Percentiles rank a stretch among this genome's conserved stretches.
These are phyloP conservation scores for Amazona guildingii DNA, from an alignment of 2,113 vertebrate species.

Conservation along the genomic window DNA sequence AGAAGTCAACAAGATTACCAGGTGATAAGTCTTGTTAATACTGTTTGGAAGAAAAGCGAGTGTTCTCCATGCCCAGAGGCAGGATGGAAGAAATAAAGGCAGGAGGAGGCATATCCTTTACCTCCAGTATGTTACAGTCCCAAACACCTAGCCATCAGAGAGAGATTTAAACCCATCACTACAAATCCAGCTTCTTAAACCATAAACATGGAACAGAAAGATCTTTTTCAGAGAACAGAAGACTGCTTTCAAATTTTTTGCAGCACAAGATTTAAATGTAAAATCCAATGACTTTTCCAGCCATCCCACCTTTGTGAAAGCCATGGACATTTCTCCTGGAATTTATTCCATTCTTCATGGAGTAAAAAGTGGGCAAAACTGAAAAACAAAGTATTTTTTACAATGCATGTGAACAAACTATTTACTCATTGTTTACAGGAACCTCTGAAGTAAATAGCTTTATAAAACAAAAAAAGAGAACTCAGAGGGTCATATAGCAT, in stretches of 20 bases:
- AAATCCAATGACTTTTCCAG: background rate
- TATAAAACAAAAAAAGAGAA: background rate
- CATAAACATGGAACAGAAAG: background rate
- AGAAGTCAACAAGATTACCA: background rate
- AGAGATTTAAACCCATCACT: no score
- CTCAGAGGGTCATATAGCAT: background rate
- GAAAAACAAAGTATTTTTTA: background rate
- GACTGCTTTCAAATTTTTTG: background rate
- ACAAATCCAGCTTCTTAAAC: background rate
- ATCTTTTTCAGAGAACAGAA: background rate
- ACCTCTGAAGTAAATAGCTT: background rate
- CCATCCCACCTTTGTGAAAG: background rate
- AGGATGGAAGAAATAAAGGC: background rate
- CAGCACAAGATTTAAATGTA: background rate
- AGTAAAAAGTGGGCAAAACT: background rate
- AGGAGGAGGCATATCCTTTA: background rate
- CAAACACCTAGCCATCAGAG: no score
- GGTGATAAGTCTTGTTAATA: background rate
- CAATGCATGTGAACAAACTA: background rate
- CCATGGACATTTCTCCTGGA: background rate
- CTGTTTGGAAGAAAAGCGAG: background rate
- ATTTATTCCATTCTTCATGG: background rate
- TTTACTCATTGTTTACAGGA: background rate
- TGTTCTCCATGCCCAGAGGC: background rate
- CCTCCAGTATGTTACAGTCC: rapidly evolving